Conservation (phyloP, 2,888 invertebrate genomes). For the Atherix ibis region DNA sequence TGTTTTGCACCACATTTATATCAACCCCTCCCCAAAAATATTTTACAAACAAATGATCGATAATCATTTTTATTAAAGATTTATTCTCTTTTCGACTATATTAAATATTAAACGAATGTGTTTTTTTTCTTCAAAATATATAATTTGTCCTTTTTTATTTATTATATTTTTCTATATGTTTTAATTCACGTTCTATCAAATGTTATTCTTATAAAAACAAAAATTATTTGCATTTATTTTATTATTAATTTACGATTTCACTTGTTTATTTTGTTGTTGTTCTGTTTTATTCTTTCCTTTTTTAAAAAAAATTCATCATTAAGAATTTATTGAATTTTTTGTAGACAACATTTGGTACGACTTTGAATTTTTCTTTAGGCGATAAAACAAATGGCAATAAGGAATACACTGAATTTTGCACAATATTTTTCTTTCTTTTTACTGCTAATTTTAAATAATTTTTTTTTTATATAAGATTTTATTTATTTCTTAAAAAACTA, state of each 20-base stretch:
- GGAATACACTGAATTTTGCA: no score
- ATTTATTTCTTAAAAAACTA: no score
- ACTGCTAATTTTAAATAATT: no score
- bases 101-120: no score
- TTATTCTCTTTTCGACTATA: no score
- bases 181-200: no score
- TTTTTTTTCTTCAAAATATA: no score
- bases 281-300: neutral
- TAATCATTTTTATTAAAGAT: no score
- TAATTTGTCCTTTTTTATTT: slow-evolving; percentile 7
- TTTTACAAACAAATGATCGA: slow-evolving; percentile 26
- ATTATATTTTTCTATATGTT: neutral
- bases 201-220: neutral
- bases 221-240: neutral
- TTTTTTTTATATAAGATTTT: no score
- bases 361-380: neutral
- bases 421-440: no score
- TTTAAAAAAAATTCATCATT: neutral
- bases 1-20: slow-evolving; percentile 24
- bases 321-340: neutral
- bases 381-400: no score
- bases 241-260: neutral
- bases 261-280: neutral
- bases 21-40: slow-evolving; percentile 24
- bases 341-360: neutral